A percentile compares a stretch with the other conserved stretches of the same genome.
Conservation (phyloP, 92 coral and sea anemone genomes). For the Isaurus tuberculatus region DNA sequence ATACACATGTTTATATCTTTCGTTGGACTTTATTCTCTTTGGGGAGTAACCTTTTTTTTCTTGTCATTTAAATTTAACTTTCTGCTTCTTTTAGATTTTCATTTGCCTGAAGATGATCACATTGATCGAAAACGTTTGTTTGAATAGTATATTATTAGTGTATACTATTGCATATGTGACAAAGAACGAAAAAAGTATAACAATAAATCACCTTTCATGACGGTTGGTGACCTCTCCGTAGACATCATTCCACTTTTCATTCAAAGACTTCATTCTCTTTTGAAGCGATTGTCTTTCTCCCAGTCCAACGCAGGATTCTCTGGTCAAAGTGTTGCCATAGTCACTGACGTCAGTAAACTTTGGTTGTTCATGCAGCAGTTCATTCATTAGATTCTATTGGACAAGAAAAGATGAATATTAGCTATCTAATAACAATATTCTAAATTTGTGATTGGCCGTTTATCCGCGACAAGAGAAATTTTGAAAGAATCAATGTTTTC, state of each 20-base stretch:
- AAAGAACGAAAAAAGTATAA: background rate
- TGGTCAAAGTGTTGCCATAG: conserved; percentile 70
- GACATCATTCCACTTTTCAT: conserved; percentile 75
- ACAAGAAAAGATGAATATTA: no score
- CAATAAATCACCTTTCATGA: conserved; percentile 72
- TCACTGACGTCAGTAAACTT: conserved; percentile 64
- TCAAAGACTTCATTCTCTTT: conserved; percentile 77
- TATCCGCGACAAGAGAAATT: no score
- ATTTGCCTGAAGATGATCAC: no score
- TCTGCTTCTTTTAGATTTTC: no score
- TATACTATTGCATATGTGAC: background rate
- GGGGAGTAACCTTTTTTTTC: no score
- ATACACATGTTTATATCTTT: no score
- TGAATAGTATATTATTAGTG: background rate
- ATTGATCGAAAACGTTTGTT: no score
- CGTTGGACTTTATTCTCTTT: no score
- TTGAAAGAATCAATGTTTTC: no score
- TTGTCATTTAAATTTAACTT: no score
- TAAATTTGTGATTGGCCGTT: no score
- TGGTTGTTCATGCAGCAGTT: conserved; percentile 71
- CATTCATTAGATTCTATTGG: conserved; percentile 60
- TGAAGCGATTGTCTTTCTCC: conserved; percentile 79
- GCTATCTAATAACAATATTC: no score
- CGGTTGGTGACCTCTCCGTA: conserved; percentile 77
- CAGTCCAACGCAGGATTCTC: conserved; percentile 76